Base-by-base conservation (phyloP, 23 tunicate genomes). In the Trididemnum nubilum region DNA sequence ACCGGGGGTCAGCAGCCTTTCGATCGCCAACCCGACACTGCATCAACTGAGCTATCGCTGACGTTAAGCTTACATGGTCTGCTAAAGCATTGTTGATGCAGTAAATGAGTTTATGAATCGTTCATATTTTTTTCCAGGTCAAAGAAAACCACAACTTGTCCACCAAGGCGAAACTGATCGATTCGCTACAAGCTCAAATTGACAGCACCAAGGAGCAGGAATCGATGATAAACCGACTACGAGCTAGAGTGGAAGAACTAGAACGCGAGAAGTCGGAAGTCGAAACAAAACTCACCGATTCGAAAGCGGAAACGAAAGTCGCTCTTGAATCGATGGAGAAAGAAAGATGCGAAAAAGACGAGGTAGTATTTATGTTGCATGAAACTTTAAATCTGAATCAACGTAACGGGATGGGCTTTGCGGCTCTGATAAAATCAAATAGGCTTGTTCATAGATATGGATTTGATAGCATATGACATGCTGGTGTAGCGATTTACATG, bases 311-410 rank as follows among this genome's bases (percentile, higher is more conserved):
- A 38, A 72, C 89, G 39, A 86, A 83, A 75, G 77, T 87, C 51
- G 92, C 88, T 29, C 31, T 82, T 24, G 88, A 83, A 51, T 76
- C 94, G 39, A 35, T 94, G 71, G 98, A 94, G 52, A 71, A 85
- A 59, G 94, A 82, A 59, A 64, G 72, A 32, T 38, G 60, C 22
- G 82, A 89, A 59, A 89, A 89, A 66, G 85, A 85, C 36, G 95
- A 89, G 87, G 95, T 94, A 29, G 67, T 9, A 49, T 49, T 49
- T 49, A 18, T n/a, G n/a, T n/a, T n/a, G n/a, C n/a, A n/a, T n/a
- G n/a, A n/a, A n/a, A n/a, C n/a, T n/a, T 28, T 26, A 15, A 50
- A 15, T 50, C 15, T 50, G 30, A 72, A 35, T 18, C 34, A 59
- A 60, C 51, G 71, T 40, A 21, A 3, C 58, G n/a, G n/a, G n/a